Percentiles rank a stretch among this genome's conserved stretches.
phyloP scores from a whole-genome alignment of 2,113 vertebrate genomes.

The Oryzias woworae region DNA sequence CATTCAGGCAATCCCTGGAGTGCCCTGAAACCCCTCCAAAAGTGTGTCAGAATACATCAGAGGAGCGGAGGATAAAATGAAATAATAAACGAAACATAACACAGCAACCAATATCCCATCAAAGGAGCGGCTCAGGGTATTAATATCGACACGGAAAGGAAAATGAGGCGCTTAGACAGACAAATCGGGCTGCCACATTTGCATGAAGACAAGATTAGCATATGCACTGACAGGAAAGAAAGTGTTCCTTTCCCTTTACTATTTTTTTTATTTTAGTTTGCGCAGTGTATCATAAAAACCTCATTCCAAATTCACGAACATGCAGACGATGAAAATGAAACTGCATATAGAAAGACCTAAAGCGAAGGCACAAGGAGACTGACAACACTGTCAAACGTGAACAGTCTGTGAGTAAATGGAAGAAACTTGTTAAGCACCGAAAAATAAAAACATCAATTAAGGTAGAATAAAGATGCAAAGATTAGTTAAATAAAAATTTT shows the following conservation, averaged over 20 bases:
- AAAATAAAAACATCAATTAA: too few relatives aligned
- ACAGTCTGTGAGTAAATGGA: too few relatives aligned
- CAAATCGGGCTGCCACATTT: conserved; percentile 71
- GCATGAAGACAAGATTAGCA: conserved; percentile 77
- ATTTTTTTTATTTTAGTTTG: background rate
- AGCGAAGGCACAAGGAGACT: too few relatives aligned
- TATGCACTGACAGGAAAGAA: conserved; percentile 63
- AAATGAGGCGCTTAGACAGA: conserved; percentile 76
- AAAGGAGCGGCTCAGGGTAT: conserved; percentile 72
- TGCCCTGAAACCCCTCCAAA: conserved; percentile 34
- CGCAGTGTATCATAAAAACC: conserved; percentile 29
- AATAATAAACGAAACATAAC: conserved; percentile 63
- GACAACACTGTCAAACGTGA: too few relatives aligned
- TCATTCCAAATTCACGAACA: conserved; percentile 8
- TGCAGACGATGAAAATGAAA: too few relatives aligned
- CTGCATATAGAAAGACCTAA: too few relatives aligned
- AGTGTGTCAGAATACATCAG: conserved; percentile 56
- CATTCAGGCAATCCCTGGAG: conserved; percentile 40
- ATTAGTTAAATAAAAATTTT: too few relatives aligned
- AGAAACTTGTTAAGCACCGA: too few relatives aligned
- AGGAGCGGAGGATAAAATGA: conserved; percentile 33
- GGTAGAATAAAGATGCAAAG: too few relatives aligned
- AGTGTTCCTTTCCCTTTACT: conserved; percentile 43
- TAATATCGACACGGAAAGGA: conserved; percentile 72
- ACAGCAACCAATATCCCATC: conserved; percentile 71